Conservation (phyloP, 2,113 vertebrate genomes). For the Laticauda colubrina region DNA sequence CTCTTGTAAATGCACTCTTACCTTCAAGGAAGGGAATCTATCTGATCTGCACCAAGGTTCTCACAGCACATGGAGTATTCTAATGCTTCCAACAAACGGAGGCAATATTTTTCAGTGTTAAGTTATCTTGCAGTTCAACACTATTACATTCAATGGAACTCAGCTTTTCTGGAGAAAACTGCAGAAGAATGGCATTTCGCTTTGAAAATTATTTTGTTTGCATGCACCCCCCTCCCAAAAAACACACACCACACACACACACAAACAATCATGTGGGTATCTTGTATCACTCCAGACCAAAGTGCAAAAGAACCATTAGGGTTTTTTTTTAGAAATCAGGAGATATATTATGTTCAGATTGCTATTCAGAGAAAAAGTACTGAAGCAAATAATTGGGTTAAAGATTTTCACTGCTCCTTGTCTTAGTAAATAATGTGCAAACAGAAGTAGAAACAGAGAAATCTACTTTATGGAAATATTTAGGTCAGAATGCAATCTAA, state of each 20-base stretch:
- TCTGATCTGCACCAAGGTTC: slow-evolving; percentile 4
- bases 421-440: not conserved
- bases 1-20: slow-evolving; percentile 16
- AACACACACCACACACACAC: not conserved
- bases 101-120: slow-evolving; percentile 1
- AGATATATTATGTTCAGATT: not conserved
- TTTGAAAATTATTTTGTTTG: not conserved
- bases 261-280: not conserved
- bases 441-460: not conserved
- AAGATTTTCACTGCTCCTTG: not conserved
- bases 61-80: slow-evolving; percentile 1
- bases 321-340: not conserved
- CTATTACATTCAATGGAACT: not conserved
- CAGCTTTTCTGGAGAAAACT: slow-evolving; percentile 4
- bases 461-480: not conserved
- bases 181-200: not conserved
- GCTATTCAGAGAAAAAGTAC: not conserved
- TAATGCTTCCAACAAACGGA: not conserved
- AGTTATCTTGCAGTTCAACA: not conserved
- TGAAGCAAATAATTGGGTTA: not conserved
- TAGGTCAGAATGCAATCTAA: slow-evolving; percentile 2
- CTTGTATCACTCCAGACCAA: not conserved
- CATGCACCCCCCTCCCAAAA: too few species aligned
- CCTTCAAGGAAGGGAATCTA: not conserved
- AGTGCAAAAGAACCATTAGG: not conserved